Base-by-base conservation (phyloP, 2,113 vertebrate species). In the Pogonocichla stellata region DNA sequence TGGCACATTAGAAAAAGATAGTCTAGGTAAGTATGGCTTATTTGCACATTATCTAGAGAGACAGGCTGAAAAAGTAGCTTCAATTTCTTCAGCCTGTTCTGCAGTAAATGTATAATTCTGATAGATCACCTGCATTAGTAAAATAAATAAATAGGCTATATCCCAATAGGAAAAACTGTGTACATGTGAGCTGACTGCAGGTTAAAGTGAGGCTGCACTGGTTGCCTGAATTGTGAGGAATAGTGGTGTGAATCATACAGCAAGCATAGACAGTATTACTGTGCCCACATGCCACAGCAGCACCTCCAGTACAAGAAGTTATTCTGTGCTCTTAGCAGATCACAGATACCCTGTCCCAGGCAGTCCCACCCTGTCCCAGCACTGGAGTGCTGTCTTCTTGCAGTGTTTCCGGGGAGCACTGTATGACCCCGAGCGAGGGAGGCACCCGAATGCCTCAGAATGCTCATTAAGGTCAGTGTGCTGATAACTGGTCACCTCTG, bases 201-300 rank as follows among this genome's bases (percentile, higher is more conserved):
- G 61, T 74, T 79, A 25, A 67, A 50, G 43, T 51, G 7, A 13
- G 20, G 23, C 60, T 77, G 64, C 31, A 29, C 43, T 1, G 69
- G 29, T 31, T 40, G 20, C 31, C 47, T 64, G 57, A 66, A 8
- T 18, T 19, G 23, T 16, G 62, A 14, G 48, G 25, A 42, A 8
- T 1, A 20, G 43, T n/a, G 45, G 29, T 14, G 28, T 13, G 14
- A 24, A 7, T 53, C 33, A 12, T 28, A 4, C 33, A 11, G 70
- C 2, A 2, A 28, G 54, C 23, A 9, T 0, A 9, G 65, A 4
- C 17, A 15, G 6, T 10, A 0, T 56, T 45, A 10, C 43, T 56
- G 40, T 65, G 60, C 36, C 15, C 25, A 10, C 25, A 7, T 6
- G 11, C 33, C 47, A 19, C 36, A 53, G 36, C 38, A 87, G 29